Base-by-base conservation (phyloP, 2,797 vertebrate genomes). In the Gila robusta region DNA sequence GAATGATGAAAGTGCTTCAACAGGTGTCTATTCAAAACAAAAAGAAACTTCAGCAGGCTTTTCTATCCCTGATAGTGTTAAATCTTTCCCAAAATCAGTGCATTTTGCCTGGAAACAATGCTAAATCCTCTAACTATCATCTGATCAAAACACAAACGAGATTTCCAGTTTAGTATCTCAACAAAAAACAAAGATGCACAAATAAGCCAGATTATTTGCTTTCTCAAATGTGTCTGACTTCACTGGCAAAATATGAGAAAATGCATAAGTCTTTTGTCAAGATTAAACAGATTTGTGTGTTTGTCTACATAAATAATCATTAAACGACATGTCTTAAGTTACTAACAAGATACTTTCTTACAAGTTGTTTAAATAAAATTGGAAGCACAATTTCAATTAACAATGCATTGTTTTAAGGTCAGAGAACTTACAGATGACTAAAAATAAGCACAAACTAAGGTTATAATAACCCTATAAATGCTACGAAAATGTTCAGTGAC, bases 61-160 rank as follows among this genome's bases (percentile, higher is more conserved):
- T 52, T 64, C 79, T 84, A 88, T 91, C 88, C 87, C 84, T 91
- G 84, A 93, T 89, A 88, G 82, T 82, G 83, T 84, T 80, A 71
- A 81, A 81, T 81, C 32, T 87, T 73, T 90, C 8, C 26, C 2
- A 4, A 35, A 35, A 28, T 91, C 90, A 94, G 92, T 90, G 91
- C 89, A 90, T 83, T 88, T 47, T 84, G 87, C 79, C 86, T 47
- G 76, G 87, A 82, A 86, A 88, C 86, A 73, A 90, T 92, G 87
- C 88, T 91, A 91, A 90, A 89, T 80, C 89, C 82, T 86, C 86
- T 89, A 81, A 64, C 35, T 17, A n/a, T 79, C 82, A 76, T 81
- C 54, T 66, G 17, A 85, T 89, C 49, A 84, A 86, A 92, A 47
- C 67, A 91, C 79, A 44, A 77, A 37, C 49, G 7, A 49, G 9